Conservation (phyloP, 2,888 invertebrate genomes). For the Tetragonisca angustula region DNA sequence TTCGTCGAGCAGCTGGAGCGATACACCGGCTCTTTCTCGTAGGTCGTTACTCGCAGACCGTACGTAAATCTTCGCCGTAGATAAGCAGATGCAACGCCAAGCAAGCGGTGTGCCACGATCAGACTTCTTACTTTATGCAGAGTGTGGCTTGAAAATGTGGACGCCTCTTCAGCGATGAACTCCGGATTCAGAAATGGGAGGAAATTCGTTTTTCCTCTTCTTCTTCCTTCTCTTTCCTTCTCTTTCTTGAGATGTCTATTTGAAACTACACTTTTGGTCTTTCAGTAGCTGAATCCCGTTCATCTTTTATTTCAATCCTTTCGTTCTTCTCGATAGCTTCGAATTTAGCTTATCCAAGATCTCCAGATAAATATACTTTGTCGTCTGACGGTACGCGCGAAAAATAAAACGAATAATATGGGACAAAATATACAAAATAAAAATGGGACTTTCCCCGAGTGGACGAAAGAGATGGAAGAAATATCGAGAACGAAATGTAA, state of each 20-base stretch:
- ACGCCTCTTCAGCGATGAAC: not conserved
- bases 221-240: not conserved
- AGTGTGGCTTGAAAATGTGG: slow-evolving; percentile 19
- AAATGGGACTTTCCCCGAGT: not conserved
- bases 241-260: not conserved
- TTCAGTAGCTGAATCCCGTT: not conserved
- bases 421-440: not conserved
- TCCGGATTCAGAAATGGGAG: not conserved
- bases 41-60: slow-evolving; percentile 66
- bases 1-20: slow-evolving; percentile 22
- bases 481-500: not conserved
- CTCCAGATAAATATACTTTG: not conserved
- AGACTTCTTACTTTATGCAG: slow-evolving; percentile 59
- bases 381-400: not conserved
- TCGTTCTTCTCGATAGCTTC: no score
- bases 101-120: slow-evolving; percentile 59
- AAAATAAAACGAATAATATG: no score
- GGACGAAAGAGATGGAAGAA: not conserved
- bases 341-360: not conserved
- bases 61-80: slow-evolving; percentile 48
- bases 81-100: slow-evolving; percentile 49
- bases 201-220: no score
- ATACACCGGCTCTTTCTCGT: slow-evolving; percentile 19
- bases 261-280: not conserved
- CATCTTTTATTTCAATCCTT: no score